Conservation (phyloP, 2,888 invertebrate genomes). For the Nomada ruficornis region DNA sequence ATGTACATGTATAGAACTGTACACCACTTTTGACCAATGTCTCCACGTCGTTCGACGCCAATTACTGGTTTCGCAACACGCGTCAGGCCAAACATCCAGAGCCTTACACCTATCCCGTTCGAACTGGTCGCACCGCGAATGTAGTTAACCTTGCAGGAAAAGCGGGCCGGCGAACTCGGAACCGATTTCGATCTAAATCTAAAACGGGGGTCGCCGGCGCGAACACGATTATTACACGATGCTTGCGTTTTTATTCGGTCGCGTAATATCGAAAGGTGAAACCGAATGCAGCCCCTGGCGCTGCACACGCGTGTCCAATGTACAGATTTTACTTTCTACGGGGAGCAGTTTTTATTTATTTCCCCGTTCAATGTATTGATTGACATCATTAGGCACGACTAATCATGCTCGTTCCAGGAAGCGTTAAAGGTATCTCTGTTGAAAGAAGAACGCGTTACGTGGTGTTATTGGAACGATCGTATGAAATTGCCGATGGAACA, state of each 20-base stretch:
- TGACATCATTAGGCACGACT: neutral
- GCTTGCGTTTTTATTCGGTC: conserved; percentile 26
- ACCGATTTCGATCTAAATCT: conserved; percentile 14
- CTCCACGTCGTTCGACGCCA: neutral
- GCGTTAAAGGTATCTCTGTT: neutral
- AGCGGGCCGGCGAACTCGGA: conserved; percentile 11
- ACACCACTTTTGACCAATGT: too few species aligned
- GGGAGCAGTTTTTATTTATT: neutral
- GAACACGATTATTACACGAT: neutral
- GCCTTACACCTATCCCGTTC: neutral
- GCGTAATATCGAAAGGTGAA: conserved; percentile 46
- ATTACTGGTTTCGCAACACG: conserved; percentile 23
- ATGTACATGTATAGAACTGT: neutral
- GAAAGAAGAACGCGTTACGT: conserved; percentile 6
- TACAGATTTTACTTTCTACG: neutral
- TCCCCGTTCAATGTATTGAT: too few species aligned
- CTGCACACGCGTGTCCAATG: neutral
- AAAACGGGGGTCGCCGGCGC: conserved; percentile 12
- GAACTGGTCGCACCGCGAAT: conserved; percentile 64
- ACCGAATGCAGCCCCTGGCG: conserved; percentile 16
- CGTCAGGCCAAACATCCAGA: neutral
- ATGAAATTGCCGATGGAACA: conserved; percentile 12
- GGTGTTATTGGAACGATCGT: neutral
- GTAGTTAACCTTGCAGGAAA: conserved; percentile 75
- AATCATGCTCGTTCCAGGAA: neutral